Base-by-base conservation (phyloP, 2,797 vertebrate genomes). In the Gallinago nigripennis region DNA sequence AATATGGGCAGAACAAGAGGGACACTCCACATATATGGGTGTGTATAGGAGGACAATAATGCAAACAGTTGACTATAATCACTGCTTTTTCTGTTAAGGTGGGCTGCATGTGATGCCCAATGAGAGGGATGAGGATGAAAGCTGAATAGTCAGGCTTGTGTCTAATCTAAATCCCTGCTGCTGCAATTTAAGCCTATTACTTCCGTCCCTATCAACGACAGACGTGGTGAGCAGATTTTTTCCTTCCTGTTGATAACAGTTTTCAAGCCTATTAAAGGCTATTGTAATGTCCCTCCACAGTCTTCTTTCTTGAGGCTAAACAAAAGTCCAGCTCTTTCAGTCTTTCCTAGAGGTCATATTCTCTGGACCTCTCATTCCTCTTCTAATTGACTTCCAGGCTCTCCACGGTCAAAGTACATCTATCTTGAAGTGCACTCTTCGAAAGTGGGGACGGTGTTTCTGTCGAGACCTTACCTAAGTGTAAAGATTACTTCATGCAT, bases 101-200 rank as follows among this genome's bases (percentile, higher is more conserved):
- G 56, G 39, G 39, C 31, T 86, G 51, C 14, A 9, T 33, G 57
- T 46, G 68, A 31, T 24, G 14, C 15, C n/a, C 30, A 86, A 5
- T 12, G 50, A 94, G 61, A 82, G 61, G 27, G 25, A 69, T 6
- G 0, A n/a, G 54, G 58, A 94, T 77, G 68, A 92, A 94, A 92
- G 92, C 46, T 33, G 81, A 90, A 93, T 57, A 84, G 63, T 56
- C 86, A 93, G 60, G 66, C 78, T 88, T 60, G 19, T 6, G 48
- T 41, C 70, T 94, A 94, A 96, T 88, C 81, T 88, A 95, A 95
- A 88, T 84, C 90, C 56, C 92, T 73, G 51, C 66, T 93, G 63
- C 63, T 86, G 92, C 81, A 86, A 86, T 93, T 94, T 92, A 93
- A 95, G 86, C 70, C 71, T 95, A 94, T 96, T 94, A 90, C 92